Evolutionary conservation across 2,888 invertebrate genomes (phyloP), one percentile per base, ranked within the genome.

Genomic region (Heliconius charithonia): DNA sequence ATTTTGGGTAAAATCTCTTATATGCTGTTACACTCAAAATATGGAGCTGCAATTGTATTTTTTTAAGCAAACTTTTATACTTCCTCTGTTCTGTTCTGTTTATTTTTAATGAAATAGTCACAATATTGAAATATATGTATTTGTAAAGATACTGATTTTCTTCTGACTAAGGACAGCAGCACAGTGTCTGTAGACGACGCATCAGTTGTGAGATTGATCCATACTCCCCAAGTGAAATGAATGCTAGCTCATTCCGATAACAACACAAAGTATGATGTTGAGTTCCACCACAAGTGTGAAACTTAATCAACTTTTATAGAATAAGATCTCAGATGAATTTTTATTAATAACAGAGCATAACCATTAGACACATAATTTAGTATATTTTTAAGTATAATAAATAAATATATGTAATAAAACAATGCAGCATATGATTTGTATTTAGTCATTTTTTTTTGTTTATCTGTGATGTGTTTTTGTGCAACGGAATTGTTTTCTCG

Each of bases 401-500:
- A 25, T 62, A 25, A 10, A 62, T 62, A 41, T 73, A 59, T 63
- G 12, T 69, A 41, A 37, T 66, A 32, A 66, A 66, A 74, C 27
- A 84, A 83, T 84, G 85, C 84, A 86, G 83, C 83, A 85, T 83
- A 77, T 72, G 13, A 77, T 82, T 79, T 79, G 74, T 90, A 86
- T 85, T 84, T 88, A 89, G 86, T 88, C 86, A 88, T 87, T 85
- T 89, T 88, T n/a, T 89, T 88, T 89, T 88, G 88, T 91, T 90
- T 83, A 88, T 89, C 92, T 93, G 93, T 93, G 93, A 94, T 93
- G 89, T 86, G 85, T 87, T 89, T 77, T 89, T 90, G 88, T 89
- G 90, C 86, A 89, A 90, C 86, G 89, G 91, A 92, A 91, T 92
- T 93, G 90, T 91, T 92, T 91, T 89, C 85, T 81, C 86, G 83